Evolutionary conservation across 1,140 invertebrate genomes (phyloP), one percentile per base, ranked within the genome.

Genomic region (Drosophila murphyi): DNA sequence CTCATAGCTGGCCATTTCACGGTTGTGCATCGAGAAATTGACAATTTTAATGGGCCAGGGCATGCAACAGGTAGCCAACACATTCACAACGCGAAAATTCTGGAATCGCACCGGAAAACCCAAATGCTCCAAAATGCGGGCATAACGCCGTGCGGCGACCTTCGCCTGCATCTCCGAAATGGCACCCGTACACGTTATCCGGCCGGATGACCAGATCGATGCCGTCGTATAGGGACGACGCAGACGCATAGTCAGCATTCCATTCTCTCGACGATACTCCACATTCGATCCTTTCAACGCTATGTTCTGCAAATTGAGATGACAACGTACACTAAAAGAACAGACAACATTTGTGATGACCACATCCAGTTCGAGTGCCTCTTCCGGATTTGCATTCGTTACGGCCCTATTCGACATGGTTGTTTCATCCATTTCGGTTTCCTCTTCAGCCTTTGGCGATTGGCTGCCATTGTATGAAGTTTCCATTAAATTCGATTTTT

Each of bases 301-400:
- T 81, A 99, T 98, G 92, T 97, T 96, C 90, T 97, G 95, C 78
- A 99, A 94, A 94, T 99, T 98, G 75, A 99, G 94, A 94, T 99
- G 98, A 93, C 98, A 99, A 87, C 97, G 95, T 61, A 99, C 97
- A 94, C 96, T 98, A 94, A 99, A 99, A 93, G 97, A 98, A 93
- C 98, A 99, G 72, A 99, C 98, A 80, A 99, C 98, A 95, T 99
- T 99, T 93, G 98, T 99, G 92, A 99, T 98, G 88, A 97, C 96
- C 91, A 99, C 98, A 92, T 98, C 97, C 92, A 98, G 95, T 93
- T 96, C 96, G 1, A 95, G 95, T 34, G 94, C 94, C 8, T 51
- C 62, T 0, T 76, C 72, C 20, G 5, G 28, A 7, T n/a, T 5
- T 28, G 32, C 29, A 50, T 74, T 20, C 1, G 20, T 20, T 20